Percentiles rank a stretch among this genome's conserved stretches.
Evolutionary conservation across 2,113 vertebrate genomes (phyloP).

Genomic region (Tachycineta bicolor): DNA sequence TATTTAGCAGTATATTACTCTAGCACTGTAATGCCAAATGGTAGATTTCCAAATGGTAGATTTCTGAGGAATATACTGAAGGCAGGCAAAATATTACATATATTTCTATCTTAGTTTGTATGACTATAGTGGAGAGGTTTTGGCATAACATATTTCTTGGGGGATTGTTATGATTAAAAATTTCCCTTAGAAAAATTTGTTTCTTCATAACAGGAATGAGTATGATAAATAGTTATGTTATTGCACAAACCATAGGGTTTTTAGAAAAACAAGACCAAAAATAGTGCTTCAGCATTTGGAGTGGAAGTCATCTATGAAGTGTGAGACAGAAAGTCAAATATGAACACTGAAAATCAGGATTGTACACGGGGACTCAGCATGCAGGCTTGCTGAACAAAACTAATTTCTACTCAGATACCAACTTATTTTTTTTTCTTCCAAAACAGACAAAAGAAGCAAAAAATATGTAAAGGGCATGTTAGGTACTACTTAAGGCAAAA

Average conservation of each 20-base stretch:
- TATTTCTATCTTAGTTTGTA: background rate
- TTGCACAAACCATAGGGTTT: background rate
- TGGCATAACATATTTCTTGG: background rate
- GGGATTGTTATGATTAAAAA: background rate
- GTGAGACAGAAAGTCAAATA: background rate
- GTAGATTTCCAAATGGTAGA: background rate
- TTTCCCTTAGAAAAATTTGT: background rate
- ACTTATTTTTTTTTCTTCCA: background rate
- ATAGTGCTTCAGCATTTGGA: background rate
- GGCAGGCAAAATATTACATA: background rate
- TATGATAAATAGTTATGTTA: background rate
- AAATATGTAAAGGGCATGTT: background rate
- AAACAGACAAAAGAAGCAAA: background rate
- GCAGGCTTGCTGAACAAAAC: background rate
- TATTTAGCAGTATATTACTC: background rate
- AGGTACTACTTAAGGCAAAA: conserved; percentile 31
- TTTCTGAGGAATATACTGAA: conserved; percentile 7
- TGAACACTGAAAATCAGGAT: background rate
- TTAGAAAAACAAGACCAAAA: conserved; percentile 7
- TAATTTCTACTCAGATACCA: background rate
- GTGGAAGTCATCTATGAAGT: background rate
- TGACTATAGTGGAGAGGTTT: background rate
- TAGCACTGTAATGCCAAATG: background rate
- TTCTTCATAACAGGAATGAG: background rate
- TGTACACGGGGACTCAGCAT: background rate